These are phyloP conservation scores for Lepidurus couesii DNA, from an alignment of 1,140 invertebrate species.

Conservation along the genomic window DNA sequence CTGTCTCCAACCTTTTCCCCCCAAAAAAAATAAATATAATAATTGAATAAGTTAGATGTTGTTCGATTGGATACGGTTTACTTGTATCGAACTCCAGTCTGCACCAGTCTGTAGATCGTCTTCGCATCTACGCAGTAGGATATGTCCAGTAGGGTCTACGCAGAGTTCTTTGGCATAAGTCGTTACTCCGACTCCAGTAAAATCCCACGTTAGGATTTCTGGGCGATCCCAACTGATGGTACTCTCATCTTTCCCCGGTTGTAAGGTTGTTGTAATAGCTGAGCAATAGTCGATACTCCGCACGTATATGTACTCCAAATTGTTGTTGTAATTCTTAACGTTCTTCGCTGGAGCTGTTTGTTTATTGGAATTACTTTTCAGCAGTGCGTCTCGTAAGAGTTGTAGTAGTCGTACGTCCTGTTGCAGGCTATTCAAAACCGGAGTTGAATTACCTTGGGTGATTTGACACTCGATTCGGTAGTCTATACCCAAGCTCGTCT, in stretches of 20 bases:
- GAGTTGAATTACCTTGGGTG: neutral
- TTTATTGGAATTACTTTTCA: neutral
- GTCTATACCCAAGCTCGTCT: neutral
- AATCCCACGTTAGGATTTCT: slow-evolving; percentile 51
- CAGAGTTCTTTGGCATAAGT: slow-evolving; percentile 58
- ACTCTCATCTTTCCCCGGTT: neutral
- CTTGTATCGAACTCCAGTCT: neutral
- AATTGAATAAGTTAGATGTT: neutral
- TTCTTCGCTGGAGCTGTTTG: neutral
- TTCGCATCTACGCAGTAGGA: neutral
- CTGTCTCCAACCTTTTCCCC: neutral
- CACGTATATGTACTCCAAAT: neutral
- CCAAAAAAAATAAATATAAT: neutral
- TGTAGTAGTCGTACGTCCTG: neutral
- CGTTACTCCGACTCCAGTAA: slow-evolving; percentile 57
- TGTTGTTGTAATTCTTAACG: neutral
- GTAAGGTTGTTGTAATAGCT: neutral
- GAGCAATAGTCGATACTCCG: neutral
- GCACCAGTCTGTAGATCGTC: neutral
- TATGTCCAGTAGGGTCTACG: slow-evolving; percentile 46
- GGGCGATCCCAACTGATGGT: neutral
- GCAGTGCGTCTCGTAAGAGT: neutral
- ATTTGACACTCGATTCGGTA: neutral
- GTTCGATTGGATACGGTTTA: neutral
- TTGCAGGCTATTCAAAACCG: neutral